phyloP scores from a whole-genome alignment of 2,888 invertebrate species.

The Tachystola acroxantha region DNA sequence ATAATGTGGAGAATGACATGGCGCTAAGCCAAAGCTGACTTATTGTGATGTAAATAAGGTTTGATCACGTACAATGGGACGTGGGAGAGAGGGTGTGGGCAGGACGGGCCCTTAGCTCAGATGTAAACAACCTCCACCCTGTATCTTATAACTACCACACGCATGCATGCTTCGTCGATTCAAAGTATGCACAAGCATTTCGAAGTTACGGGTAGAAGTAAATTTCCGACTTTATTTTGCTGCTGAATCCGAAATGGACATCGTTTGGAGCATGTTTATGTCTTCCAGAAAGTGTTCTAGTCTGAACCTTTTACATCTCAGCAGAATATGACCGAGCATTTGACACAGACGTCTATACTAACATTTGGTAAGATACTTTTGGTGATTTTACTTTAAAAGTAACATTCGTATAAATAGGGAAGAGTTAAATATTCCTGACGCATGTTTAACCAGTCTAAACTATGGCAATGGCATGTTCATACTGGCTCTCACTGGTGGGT shows the following conservation, averaged over 20 bases:
- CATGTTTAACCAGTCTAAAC: slow-evolving; percentile 24
- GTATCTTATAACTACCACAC: slow-evolving; percentile 32
- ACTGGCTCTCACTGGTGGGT: slow-evolving; percentile 39
- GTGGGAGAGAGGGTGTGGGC: slow-evolving; percentile 59
- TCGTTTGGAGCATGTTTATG: neutral
- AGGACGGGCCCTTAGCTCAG: slow-evolving; percentile 43
- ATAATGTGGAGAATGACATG: slow-evolving; percentile 41
- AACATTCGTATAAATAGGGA: too few species aligned
- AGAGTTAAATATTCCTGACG: neutral
- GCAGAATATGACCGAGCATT: too few species aligned
- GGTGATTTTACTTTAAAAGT: too few species aligned
- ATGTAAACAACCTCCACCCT: slow-evolving; percentile 50
- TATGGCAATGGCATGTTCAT: slow-evolving; percentile 9
- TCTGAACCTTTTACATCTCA: too few species aligned
- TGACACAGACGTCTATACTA: too few species aligned
- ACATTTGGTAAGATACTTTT: too few species aligned
- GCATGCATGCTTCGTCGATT: slow-evolving; percentile 10
- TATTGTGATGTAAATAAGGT: slow-evolving; percentile 73
- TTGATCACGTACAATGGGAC: slow-evolving; percentile 63
- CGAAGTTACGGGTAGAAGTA: neutral
- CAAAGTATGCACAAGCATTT: neutral
- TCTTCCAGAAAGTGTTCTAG: neutral
- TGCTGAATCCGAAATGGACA: neutral
- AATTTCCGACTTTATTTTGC: neutral
- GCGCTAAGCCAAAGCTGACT: slow-evolving; percentile 55